Evolutionary conservation across 2,113 vertebrate species (phyloP).

Genomic region (Pseudopodoces humilis): DNA sequence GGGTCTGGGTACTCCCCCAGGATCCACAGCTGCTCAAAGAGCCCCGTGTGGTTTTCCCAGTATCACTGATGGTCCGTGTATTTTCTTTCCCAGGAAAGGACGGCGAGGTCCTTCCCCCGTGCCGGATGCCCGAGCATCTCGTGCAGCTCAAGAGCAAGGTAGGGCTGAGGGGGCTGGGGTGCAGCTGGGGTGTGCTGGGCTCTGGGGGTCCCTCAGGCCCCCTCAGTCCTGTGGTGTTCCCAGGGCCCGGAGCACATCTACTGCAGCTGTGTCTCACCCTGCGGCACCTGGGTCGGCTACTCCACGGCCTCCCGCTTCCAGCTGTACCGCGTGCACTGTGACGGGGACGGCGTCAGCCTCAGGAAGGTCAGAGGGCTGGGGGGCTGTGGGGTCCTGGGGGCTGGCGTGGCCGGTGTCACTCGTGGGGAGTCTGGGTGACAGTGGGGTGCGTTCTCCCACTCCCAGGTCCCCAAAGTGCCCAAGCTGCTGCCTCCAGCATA

Average conservation of each 20-base stretch:
- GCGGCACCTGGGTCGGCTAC: conserved; percentile 89
- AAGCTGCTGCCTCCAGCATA: conserved; percentile 76
- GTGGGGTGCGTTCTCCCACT: not conserved
- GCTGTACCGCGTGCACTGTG: conserved; percentile 78
- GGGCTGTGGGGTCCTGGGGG: not conserved
- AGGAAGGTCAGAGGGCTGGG: conserved; percentile 76
- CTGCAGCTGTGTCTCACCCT: conserved; percentile 88
- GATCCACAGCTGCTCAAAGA: not conserved
- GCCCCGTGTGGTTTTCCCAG: fast-evolving
- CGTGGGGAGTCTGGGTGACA: fast-evolving
- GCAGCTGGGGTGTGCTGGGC: not conserved
- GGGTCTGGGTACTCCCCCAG: not conserved
- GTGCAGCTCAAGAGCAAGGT: conserved; percentile 94
- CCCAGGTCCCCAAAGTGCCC: conserved; percentile 83
- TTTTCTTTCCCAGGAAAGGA: conserved; percentile 76
- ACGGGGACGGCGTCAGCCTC: conserved; percentile 74
- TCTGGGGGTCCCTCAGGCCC: not conserved
- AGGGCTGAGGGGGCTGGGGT: not conserved
- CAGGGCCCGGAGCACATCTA: conserved; percentile 90
- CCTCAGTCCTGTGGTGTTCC: fast-evolving
- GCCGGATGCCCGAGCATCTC: conserved; percentile 86
- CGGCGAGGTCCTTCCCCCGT: conserved; percentile 82
- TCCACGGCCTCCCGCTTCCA: conserved; percentile 81
- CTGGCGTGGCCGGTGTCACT: fast-evolving
- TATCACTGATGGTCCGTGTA: fast-evolving